Percentiles rank a stretch among this genome's conserved stretches.
These are phyloP conservation scores for Laothoe populi DNA, from an alignment of 2,888 invertebrate genomes.

Conservation along the genomic window DNA sequence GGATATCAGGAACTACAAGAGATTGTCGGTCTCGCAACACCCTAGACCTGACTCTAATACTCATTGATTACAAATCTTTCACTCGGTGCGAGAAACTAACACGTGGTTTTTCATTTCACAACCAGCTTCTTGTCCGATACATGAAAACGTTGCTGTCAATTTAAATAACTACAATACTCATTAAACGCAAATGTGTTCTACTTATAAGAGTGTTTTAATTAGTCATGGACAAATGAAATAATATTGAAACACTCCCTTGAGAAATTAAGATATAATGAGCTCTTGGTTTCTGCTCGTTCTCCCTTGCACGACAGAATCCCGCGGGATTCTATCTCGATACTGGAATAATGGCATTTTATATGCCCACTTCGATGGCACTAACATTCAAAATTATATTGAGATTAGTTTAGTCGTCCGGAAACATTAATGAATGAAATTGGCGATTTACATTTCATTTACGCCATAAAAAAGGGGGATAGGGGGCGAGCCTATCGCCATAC, in stretches of 20 bases:
- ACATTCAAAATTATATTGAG: neutral
- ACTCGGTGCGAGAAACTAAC: no score
- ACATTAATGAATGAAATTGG: neutral
- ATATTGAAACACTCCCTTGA: constrained; percentile 12
- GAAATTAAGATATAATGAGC: constrained; percentile 14
- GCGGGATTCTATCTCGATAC: constrained; percentile 4
- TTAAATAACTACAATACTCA: no score
- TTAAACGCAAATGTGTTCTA: no score
- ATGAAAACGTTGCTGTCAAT: no score
- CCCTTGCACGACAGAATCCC: neutral
- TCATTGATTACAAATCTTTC: no score
- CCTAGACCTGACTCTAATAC: no score
- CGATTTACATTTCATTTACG: neutral
- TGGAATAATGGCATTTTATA: constrained; percentile 12
- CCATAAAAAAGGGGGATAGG: no score
- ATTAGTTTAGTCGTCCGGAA: neutral
- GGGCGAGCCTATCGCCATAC: no score
- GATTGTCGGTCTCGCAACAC: no score
- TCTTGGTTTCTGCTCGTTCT: constrained; percentile 1
- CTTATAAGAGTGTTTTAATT: neutral
- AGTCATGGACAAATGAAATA: constrained; percentile 6
- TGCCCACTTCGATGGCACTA: constrained; percentile 1
- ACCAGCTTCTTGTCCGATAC: no score
- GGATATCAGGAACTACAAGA: no score
- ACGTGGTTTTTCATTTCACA: no score